These are phyloP conservation scores for Macroglossus sobrinus DNA, from an alignment of 2,113 vertebrate genomes.

Conservation along the genomic window DNA sequence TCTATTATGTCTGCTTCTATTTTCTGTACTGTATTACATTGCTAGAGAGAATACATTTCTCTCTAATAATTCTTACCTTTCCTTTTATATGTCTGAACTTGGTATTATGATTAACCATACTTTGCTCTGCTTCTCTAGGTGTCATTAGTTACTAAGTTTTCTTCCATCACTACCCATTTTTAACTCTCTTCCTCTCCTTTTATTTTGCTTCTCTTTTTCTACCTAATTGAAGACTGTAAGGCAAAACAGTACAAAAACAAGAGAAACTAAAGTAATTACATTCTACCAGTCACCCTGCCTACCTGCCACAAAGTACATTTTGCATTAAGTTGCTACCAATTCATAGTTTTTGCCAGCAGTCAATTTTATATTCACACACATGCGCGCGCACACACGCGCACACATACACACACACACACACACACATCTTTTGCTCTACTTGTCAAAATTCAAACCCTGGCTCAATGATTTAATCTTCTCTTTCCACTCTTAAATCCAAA, in stretches of 20 bases:
- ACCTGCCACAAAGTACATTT: neutral
- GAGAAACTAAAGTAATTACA: neutral
- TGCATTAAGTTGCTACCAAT: neutral
- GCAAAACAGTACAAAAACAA: neutral
- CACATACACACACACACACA: neutral
- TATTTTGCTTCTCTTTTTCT: neutral
- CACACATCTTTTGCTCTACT: neutral
- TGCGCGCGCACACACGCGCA: neutral
- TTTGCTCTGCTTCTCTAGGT: neutral
- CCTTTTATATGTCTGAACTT: neutral
- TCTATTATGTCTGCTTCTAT: neutral
- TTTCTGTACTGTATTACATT: neutral
- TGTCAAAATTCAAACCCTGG: neutral
- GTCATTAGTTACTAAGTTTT: neutral
- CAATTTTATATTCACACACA: neutral
- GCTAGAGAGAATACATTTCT: neutral
- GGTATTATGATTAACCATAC: neutral
- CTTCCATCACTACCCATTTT: neutral
- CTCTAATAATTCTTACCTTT: neutral
- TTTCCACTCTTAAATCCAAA: neutral
- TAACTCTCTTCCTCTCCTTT: neutral
- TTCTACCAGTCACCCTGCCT: neutral
- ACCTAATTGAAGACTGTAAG: neutral
- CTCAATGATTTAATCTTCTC: neutral
- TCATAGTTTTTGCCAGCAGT: neutral